These are phyloP conservation scores for Spongilla lacustris DNA, from an alignment of 37 sponge, comb jelly and placozoan species.

Conservation along the genomic window DNA sequence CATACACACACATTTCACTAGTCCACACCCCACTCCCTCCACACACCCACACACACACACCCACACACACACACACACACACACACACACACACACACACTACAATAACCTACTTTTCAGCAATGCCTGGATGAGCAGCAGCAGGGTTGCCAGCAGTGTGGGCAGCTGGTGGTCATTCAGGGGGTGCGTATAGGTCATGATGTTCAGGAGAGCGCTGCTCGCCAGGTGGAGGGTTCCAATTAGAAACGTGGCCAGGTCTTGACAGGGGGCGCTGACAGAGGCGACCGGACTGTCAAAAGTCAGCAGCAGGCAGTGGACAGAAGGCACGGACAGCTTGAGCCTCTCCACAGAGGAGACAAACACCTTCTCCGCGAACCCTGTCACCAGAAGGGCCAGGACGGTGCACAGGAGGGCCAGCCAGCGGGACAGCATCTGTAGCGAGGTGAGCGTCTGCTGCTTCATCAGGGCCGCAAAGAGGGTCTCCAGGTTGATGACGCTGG, in stretches of 20 bases:
- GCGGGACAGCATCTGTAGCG: not conserved
- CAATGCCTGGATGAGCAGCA: constrained; percentile 43
- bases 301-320: not conserved
- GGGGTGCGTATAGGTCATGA: not conserved
- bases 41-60: constrained; percentile 7
- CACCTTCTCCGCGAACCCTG: constrained; percentile 26
- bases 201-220: not conserved
- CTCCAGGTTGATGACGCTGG: constrained; percentile 29
- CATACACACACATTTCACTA: too few species aligned
- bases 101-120: constrained; percentile 17
- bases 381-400: constrained; percentile 38
- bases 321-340: not conserved
- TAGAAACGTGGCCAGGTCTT: constrained; percentile 23
- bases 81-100: not conserved
- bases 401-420: constrained; percentile 53
- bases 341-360: not conserved
- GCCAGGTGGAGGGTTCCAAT: constrained; percentile 16
- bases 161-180: constrained; percentile 23
- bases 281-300: too few species aligned
- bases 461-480: constrained; percentile 33
- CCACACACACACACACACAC: constrained; percentile 3
- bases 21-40: too few species aligned
- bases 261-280: not conserved
- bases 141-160: constrained; percentile 14
- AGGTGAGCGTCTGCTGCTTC: constrained; percentile 19